Percentiles rank a stretch among this genome's conserved stretches.
These are phyloP conservation scores for Dione vanillae DNA, from an alignment of 2,888 invertebrate genomes.

Conservation along the genomic window DNA sequence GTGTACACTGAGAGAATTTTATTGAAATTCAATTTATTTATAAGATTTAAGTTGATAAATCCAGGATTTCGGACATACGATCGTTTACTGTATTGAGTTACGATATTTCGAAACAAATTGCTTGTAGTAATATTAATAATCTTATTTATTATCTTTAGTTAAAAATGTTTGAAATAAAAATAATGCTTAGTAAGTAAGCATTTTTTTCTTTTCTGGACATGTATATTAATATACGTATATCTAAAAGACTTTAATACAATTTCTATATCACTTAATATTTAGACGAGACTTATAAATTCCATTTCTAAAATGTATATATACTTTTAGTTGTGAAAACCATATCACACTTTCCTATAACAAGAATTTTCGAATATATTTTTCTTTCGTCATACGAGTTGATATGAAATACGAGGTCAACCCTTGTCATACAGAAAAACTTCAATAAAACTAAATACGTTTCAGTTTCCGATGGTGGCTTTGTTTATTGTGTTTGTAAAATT, in stretches of 20 bases:
- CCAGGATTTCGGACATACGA: conserved; percentile 19
- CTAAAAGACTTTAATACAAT: too few species aligned
- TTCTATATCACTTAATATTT: too few species aligned
- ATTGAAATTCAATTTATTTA: conserved; percentile 40
- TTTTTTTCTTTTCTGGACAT: too few species aligned
- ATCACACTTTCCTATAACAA: conserved; percentile 2
- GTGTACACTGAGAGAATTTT: conserved; percentile 20
- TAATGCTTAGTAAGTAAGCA: too few species aligned
- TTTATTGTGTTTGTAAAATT: conserved; percentile 15
- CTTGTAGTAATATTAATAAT: conserved; percentile 33
- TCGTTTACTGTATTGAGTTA: conserved; percentile 29
- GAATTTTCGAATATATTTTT: conserved; percentile 39
- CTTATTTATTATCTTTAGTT: background rate
- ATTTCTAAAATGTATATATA: background rate
- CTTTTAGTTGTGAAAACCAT: background rate
- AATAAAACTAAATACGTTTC: conserved; percentile 45
- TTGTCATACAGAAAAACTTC: conserved; percentile 50
- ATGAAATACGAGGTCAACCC: conserved; percentile 49
- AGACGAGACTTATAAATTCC: too few species aligned
- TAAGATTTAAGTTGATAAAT: conserved; percentile 37
- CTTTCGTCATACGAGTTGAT: conserved; percentile 45
- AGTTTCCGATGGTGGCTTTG: conserved; percentile 23
- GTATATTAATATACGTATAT: too few species aligned
- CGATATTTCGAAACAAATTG: background rate
- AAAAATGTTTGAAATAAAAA: background rate